Base-by-base conservation (phyloP, 1,140 invertebrate genomes). In the Penaeus chinensis region DNA sequence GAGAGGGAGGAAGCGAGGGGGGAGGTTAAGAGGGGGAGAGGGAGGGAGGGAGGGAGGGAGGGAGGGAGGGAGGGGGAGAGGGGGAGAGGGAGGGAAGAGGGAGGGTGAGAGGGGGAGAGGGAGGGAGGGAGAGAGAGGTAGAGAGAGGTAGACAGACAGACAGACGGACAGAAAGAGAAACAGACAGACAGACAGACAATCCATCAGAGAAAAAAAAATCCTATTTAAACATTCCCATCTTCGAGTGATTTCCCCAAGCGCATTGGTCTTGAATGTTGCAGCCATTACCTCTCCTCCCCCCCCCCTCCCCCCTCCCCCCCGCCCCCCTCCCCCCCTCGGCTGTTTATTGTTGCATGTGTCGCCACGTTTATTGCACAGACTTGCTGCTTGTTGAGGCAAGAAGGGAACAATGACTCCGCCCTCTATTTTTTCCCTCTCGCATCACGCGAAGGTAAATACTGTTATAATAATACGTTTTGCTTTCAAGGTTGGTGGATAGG, bases 291-390 rank as follows among this genome's bases (percentile, higher is more conserved):
- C 80, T 60, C 20, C 42, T 11, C n/a, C 37, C 63, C 80, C 80
- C 11, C 42, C 20, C 3, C n/a, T n/a, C n/a, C n/a, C 63, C 80
- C 80, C 20, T n/a, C n/a, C n/a, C 37, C 63, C 80, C 80, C 11
- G 20, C 20, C n/a, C 37, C 63, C 80, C 80, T 4, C 42, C 20
- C 63, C 80, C 80, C 20, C 42, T 8, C 11, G 54, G 80, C 24
- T 82, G 80, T 66, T 82, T 65, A 82, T 66, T 82, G 80, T 82
- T 82, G 80, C 80, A 66, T 82, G 80, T 82, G 80, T 63, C 62
- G 61, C 61, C 65, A 60, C 62, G 65, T 66, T 66, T 66, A 82
- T 82, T 82, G 60, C 62, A 32, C 62, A 20, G 80, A 7, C 37
- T 66, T 66, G n/a, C n/a, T 66, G 80, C 62, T 54, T 54, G 54